Evolutionary conservation across 1,140 invertebrate species (phyloP), one percentile per base, ranked within the genome.

Genomic region (Melanaphis sacchari): DNA sequence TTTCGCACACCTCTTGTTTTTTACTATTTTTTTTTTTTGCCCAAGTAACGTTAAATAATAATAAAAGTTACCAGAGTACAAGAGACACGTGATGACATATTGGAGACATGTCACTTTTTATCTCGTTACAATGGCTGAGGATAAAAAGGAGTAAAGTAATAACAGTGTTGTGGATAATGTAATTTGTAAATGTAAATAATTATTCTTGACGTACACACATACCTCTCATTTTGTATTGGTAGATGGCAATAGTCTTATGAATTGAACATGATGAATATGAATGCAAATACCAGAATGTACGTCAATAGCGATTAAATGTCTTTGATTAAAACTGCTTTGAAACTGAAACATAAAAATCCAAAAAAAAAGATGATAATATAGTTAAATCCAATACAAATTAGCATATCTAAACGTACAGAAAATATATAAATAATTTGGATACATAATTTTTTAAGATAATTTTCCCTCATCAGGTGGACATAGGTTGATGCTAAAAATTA

Each of bases 1-100:
- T 52, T 52, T 52, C 9, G 40, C 43, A 2, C 41, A 87, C 85
- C 85, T 87, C 41, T 87, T 49, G 26, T 87, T 87, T n/a, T 89
- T 38, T 40, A 46, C 40, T 31, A 41, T 43, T 90, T 26, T 76
- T 54, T 54, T 38, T 22, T 54, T 18, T 41, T 2, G 9, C 31
- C 21, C 11, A 66, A 43, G 43, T 41, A 91, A 91, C 52, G 36
- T 91, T n/a, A 91, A 76, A 91, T 91, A 76, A 91, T 91, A 91
- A 91, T 76, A 76, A 91, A 91, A 66, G 4, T 15, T 43, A 76
- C 90, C 54, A 9, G 87, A 8, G 22, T 8, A 91, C 90, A 66
- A 76, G 52, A 5, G 49, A 90, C 49, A 40, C 40, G 40, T 59
- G 40, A 8, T 18, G 43, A 76, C n/a, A 91, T 91, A 40, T 90